A percentile compares a stretch with the other conserved stretches of the same genome.
Evolutionary conservation across 2,888 invertebrate species (phyloP).

Genomic region (Torymus texanus): DNA sequence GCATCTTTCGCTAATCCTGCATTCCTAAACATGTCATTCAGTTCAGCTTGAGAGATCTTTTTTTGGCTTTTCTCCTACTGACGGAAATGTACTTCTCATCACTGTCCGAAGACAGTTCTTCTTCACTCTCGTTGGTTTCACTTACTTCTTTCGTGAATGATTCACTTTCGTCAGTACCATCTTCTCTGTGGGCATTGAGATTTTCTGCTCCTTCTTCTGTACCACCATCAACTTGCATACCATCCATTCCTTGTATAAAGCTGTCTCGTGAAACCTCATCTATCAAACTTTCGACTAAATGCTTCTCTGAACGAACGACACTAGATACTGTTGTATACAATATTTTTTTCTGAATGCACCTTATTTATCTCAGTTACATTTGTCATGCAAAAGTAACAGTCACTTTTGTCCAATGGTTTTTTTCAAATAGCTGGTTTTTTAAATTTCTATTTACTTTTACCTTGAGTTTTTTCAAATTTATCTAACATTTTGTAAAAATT

Average conservation of each 20-base stretch:
- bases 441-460: too few relatives aligned
- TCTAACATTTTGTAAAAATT: too few relatives aligned
- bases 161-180: conserved; percentile 10
- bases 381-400: too few relatives aligned
- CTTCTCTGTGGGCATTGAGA: conserved; percentile 4
- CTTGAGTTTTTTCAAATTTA: too few relatives aligned
- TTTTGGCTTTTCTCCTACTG: background rate
- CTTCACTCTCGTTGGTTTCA: background rate
- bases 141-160: conserved; percentile 10
- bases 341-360: too few relatives aligned
- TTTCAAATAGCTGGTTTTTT: too few relatives aligned
- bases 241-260: conserved; percentile 11
- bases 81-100: background rate
- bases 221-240: conserved; percentile 10
- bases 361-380: too few relatives aligned
- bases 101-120: background rate
- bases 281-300: conserved; percentile 6
- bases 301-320: too few relatives aligned
- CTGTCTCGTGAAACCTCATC: conserved; percentile 9
- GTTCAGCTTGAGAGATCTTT: background rate
- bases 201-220: conserved; percentile 4
- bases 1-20: background rate
- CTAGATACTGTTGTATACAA: too few relatives aligned
- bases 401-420: too few relatives aligned
- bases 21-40: background rate